phyloP scores from a whole-genome alignment of 2,888 invertebrate species.

The Sturmia bella region DNA sequence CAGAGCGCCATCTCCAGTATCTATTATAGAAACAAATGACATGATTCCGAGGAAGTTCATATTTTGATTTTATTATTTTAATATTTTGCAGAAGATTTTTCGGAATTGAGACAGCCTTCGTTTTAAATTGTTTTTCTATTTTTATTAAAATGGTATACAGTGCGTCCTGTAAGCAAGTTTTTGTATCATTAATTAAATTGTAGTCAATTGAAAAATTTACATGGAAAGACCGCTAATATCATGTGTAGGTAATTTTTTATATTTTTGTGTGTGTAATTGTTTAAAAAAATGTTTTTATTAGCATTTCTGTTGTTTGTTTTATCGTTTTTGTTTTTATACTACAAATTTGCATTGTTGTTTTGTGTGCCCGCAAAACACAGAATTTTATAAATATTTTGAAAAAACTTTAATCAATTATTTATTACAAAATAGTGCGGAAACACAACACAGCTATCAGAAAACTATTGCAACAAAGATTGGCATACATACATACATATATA shows the following conservation, averaged over 20 bases:
- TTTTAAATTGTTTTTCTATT: too few species aligned
- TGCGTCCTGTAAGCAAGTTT: too few species aligned
- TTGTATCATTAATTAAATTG: too few species aligned
- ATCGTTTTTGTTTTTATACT: background rate
- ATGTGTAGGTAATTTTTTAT: background rate
- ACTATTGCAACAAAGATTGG: background rate
- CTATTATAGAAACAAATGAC: too few species aligned
- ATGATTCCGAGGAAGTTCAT: too few species aligned
- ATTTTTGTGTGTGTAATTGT: conserved; percentile 20
- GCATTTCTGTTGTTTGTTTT: conserved; percentile 40
- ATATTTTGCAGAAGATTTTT: too few species aligned
- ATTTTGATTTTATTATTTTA: too few species aligned
- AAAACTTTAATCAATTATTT: conserved; percentile 16
- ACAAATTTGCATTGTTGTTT: conserved; percentile 27
- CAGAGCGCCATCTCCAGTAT: too few species aligned
- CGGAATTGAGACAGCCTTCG: too few species aligned
- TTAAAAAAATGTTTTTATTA: conserved; percentile 26
- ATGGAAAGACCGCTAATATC: background rate
- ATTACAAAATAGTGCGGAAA: conserved; percentile 40
- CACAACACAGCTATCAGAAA: conserved; percentile 33
- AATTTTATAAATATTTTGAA: conserved; percentile 35
- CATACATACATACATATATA: background rate
- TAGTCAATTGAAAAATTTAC: too few species aligned
- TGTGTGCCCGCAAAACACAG: conserved; percentile 44
- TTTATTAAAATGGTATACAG: too few species aligned